Evolutionary conservation across 1,140 invertebrate species (phyloP).

Genomic region (Epicauta chinensis): DNA sequence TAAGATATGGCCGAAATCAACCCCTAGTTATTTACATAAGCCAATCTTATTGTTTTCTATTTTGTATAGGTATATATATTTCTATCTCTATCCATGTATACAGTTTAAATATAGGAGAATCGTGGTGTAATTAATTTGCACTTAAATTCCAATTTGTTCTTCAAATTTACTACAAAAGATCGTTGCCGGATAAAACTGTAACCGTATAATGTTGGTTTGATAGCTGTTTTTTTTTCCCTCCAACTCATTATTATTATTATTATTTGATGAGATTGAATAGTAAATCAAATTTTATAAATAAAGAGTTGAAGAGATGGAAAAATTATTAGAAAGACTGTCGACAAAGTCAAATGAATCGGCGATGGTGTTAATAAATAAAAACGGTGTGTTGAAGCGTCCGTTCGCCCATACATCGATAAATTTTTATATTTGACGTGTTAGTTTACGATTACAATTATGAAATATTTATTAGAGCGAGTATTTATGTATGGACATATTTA

Average conservation of each 20-base stretch:
- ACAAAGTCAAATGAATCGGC: conserved; percentile 21
- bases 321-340: background rate
- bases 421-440: conserved; percentile 29
- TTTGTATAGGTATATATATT: too few relatives aligned
- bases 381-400: conserved; percentile 18
- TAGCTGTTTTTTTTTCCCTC: too few relatives aligned
- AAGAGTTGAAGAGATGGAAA: too few relatives aligned
- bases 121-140: conserved; percentile 22
- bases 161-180: conserved; percentile 11
- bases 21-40: conserved; percentile 16
- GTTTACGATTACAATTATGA: conserved; percentile 37
- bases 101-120: too few relatives aligned
- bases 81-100: too few relatives aligned
- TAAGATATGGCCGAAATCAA: conserved; percentile 11
- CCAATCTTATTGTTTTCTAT: too few relatives aligned
- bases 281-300: too few relatives aligned
- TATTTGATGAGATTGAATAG: too few relatives aligned
- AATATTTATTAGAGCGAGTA: conserved; percentile 35
- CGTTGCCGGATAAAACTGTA: background rate
- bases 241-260: too few relatives aligned
- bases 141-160: conserved; percentile 27
- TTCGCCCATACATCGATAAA: conserved; percentile 31
- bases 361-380: conserved; percentile 18
- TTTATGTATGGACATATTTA: conserved; percentile 37
- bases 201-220: background rate